These are phyloP conservation scores for Lampropteryx suffumata DNA, from an alignment of 2,888 invertebrate species.

Conservation along the genomic window DNA sequence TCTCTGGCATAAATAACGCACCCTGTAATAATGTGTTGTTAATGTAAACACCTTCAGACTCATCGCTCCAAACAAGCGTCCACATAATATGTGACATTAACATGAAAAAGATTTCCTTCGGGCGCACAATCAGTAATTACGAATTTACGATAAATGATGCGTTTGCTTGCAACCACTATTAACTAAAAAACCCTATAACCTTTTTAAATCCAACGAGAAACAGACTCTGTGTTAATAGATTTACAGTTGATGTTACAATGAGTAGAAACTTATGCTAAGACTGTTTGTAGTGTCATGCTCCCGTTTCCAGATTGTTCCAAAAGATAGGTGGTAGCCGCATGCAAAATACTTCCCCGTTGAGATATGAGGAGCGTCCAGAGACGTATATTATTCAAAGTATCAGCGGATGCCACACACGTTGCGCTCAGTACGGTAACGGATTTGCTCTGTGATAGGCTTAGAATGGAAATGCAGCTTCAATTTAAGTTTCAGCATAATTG, in stretches of 20 bases:
- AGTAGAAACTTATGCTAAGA: slow-evolving; percentile 23
- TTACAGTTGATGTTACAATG: slow-evolving; percentile 34
- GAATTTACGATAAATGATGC: slow-evolving; percentile 74
- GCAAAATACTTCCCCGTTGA: slow-evolving; percentile 79
- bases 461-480: slow-evolving; percentile 21
- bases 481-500: slow-evolving; percentile 22
- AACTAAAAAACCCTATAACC: slow-evolving; percentile 32
- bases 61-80: slow-evolving; percentile 40
- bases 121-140: slow-evolving; percentile 65
- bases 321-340: slow-evolving; percentile 76
- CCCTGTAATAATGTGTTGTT: slow-evolving; percentile 39
- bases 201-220: slow-evolving; percentile 16
- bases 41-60: slow-evolving; percentile 36
- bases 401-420: slow-evolving; percentile 73
- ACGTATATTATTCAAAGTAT: slow-evolving; percentile 72
- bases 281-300: slow-evolving; percentile 50
- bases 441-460: slow-evolving; percentile 21
- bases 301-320: slow-evolving; percentile 74
- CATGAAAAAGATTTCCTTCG: slow-evolving; percentile 54
- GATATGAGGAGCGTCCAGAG: slow-evolving; percentile 73
- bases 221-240: background rate
- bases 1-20: slow-evolving; percentile 33
- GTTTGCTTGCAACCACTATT: slow-evolving; percentile 47
- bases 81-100: slow-evolving; percentile 60
- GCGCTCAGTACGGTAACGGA: slow-evolving; percentile 47